A percentile compares a stretch with the other conserved stretches of the same genome.
Conservation (phyloP, 2,113 vertebrate species). For the Dipodomys stephensi region DNA sequence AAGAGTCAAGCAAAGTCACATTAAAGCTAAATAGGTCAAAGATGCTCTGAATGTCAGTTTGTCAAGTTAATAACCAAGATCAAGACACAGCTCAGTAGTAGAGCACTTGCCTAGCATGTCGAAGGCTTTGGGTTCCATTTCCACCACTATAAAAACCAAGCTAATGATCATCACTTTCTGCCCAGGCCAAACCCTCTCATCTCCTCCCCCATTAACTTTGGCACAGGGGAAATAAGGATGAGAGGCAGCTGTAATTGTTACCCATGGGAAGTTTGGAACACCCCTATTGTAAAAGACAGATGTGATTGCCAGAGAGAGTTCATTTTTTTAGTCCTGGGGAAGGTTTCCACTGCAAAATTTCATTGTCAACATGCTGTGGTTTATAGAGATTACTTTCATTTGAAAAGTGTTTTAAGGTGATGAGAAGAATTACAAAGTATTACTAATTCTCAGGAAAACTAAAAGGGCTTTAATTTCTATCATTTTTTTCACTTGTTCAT, state of each 20-base stretch:
- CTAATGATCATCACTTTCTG: neutral
- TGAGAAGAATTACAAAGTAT: neutral
- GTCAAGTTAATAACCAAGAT: constrained; percentile 8
- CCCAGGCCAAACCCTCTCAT: neutral
- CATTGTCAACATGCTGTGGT: neutral
- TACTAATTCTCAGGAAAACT: neutral
- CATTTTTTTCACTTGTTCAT: neutral
- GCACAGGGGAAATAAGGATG: neutral
- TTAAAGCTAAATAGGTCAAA: neutral
- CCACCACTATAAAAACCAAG: neutral
- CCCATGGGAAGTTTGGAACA: accelerated
- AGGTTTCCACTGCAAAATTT: neutral
- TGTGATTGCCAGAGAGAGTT: neutral
- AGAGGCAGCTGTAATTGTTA: neutral
- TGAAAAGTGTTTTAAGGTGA: neutral
- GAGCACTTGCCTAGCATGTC: neutral
- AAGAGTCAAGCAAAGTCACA: neutral
- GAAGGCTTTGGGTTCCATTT: neutral
- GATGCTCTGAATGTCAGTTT: constrained; percentile 11
- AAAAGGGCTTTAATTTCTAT: neutral
- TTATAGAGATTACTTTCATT: neutral
- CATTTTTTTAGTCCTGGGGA: neutral
- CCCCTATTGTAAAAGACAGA: neutral
- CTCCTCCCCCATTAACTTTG: neutral
- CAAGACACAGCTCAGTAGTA: neutral